phyloP scores from a whole-genome alignment of 2,888 invertebrate species.

The Lepidochitona cinerea region DNA sequence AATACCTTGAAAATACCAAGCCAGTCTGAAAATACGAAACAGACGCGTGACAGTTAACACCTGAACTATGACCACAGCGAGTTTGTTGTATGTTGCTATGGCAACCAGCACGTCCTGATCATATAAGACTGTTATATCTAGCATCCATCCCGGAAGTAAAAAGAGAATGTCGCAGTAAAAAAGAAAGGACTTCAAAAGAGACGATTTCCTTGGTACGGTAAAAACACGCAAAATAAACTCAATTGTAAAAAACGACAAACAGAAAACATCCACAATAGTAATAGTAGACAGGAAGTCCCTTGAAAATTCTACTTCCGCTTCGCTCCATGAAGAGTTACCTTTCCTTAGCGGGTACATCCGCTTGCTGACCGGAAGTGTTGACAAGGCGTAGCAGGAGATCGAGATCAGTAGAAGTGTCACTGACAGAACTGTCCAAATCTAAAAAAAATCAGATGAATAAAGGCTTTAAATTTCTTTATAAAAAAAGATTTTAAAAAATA shows the following conservation, averaged over 20 bases:
- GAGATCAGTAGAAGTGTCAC: not conserved
- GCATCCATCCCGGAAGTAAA: not conserved
- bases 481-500: too few species aligned
- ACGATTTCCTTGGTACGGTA: not conserved
- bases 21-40: not conserved
- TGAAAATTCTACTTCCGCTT: not conserved
- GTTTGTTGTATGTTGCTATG: not conserved
- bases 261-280: not conserved
- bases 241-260: not conserved
- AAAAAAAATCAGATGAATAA: not conserved
- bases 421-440: not conserved
- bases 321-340: not conserved
- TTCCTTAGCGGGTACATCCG: not conserved
- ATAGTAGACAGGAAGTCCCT: not conserved
- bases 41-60: not conserved
- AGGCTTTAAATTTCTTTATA: too few species aligned
- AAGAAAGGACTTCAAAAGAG: not conserved
- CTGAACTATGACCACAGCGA: not conserved
- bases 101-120: not conserved
- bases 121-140: not conserved
- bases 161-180: not conserved
- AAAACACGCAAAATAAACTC: not conserved
- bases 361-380: not conserved
- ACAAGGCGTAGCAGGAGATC: not conserved
- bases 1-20: not conserved